These are phyloP conservation scores for Onychostruthus taczanowskii DNA, from an alignment of 2,113 vertebrate genomes.

Conservation along the genomic window DNA sequence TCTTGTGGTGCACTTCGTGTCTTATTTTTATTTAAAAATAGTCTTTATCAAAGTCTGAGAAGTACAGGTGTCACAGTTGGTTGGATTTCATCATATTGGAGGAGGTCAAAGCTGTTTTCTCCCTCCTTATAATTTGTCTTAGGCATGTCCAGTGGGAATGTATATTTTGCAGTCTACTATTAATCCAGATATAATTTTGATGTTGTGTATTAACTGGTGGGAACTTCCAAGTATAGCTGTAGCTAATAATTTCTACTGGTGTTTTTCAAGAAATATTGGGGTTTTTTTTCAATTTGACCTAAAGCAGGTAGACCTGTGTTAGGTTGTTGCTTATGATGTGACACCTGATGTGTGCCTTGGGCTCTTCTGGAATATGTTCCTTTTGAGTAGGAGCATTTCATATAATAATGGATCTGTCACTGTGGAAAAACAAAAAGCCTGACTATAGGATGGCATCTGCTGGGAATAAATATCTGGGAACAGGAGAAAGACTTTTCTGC, in stretches of 20 bases:
- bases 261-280: background rate
- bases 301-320: background rate
- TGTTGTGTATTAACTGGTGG: background rate
- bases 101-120: background rate
- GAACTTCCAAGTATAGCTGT: background rate
- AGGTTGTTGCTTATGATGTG: background rate
- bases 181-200: background rate
- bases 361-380: background rate
- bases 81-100: background rate
- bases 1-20: background rate
- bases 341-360: background rate
- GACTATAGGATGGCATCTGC: slow-evolving; percentile 12
- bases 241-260: background rate
- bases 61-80: background rate
- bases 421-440: background rate
- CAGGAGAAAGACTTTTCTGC: slow-evolving; percentile 2
- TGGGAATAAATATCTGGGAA: slow-evolving; percentile 46
- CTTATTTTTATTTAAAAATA: background rate
- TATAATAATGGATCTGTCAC: background rate
- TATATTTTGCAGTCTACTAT: background rate
- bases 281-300: background rate
- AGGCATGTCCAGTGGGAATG: background rate
- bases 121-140: background rate
- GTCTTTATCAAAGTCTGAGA: background rate
- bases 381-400: background rate